Conservation (phyloP, 1,140 invertebrate species). For the Aphaenogaster ashmeadi region DNA sequence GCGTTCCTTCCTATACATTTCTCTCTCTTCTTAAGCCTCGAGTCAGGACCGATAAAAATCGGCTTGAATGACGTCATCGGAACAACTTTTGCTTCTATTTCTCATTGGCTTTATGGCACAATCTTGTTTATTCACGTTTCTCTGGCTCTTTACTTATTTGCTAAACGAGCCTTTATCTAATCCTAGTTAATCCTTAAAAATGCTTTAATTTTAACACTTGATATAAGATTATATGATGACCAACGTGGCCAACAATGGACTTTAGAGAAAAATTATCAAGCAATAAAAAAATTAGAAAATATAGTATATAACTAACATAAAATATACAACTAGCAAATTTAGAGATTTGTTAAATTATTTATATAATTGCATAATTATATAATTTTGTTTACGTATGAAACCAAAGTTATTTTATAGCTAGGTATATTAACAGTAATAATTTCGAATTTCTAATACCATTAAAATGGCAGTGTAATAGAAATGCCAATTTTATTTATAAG, state of each 20-base stretch:
- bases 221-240: not conserved
- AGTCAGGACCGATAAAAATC: constrained; percentile 68
- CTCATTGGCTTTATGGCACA: constrained; percentile 53
- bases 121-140: constrained; percentile 56
- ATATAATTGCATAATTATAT: not conserved
- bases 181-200: not conserved
- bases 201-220: not conserved
- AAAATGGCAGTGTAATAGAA: not conserved
- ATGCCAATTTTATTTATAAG: not conserved
- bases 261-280: not conserved
- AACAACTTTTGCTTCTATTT: constrained; percentile 52
- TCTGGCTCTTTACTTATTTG: not conserved
- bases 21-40: constrained; percentile 27
- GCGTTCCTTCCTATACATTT: constrained; percentile 23
- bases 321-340: not conserved
- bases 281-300: not conserved
- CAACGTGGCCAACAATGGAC: no score
- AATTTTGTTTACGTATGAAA: not conserved
- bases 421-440: not conserved
- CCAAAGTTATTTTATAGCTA: not conserved
- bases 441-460: constrained; percentile 14
- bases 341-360: not conserved
- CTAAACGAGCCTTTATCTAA: not conserved
- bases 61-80: constrained; percentile 53
- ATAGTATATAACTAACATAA: not conserved